Base-by-base conservation (phyloP, 2,113 vertebrate species). In the Clarias batrachus region DNA sequence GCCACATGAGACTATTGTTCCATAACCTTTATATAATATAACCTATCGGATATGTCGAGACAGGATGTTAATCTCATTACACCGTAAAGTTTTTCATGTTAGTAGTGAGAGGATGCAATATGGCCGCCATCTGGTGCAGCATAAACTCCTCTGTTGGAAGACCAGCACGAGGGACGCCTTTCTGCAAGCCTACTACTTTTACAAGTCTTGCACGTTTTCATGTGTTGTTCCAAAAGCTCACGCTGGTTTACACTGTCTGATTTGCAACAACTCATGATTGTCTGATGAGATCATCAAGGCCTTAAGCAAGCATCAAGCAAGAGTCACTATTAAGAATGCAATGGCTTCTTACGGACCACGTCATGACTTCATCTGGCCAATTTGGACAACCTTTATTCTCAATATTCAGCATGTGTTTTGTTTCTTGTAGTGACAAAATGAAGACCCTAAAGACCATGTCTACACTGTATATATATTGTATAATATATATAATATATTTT, bases 201-300 rank as follows among this genome's bases (percentile, higher is more conserved):
- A 86, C 85, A 73, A 81, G 56, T 65, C 19, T 79, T 62, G 66
- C 3, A 1, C 30, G 3, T 65, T 8, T 57, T 23, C 56, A 21
- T 60, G 33, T 86, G 30, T 62, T 41, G 62, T 71, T 86, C 48
- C 14, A 57, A 85, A 62, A 70, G 27, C 21, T 21, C 5, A 70
- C 17, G 25, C 52, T 33, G 48, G 63, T 66, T n/a, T 37, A 52
- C 21, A 33, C 33, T 23, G 63, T 63, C 60, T 48, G 37, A 68
- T 66, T 59, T 27, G 62, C 16, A 9, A 4, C 81, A 65, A 4
- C 25, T 48, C 9, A 8, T 48, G 7, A 48, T 14, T 66, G 27
- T 33, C 81, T 30, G 4, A 19, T 84, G 71, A 85, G 37, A 25
- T 85, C 71, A 84, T 60, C n/a, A 37, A 25, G 30, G 16, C 81